Conservation (phyloP, 2,797 vertebrate species). For the Eleutherodactylus coqui region DNA sequence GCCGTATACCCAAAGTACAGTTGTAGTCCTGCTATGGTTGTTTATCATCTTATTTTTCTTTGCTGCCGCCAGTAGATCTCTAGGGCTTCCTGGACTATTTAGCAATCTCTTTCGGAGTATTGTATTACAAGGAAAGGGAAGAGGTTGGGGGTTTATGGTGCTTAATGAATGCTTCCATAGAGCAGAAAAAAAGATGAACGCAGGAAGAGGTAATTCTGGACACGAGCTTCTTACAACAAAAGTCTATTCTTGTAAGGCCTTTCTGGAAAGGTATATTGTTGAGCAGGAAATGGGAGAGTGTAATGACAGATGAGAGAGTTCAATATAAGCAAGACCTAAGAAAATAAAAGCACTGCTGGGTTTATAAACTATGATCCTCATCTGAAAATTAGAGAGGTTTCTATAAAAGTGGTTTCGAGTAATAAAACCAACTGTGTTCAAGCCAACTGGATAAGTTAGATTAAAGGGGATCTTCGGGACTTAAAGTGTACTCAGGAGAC, state of each 20-base stretch:
- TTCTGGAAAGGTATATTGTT: slow-evolving; percentile 39
- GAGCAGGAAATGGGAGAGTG: slow-evolving; percentile 12
- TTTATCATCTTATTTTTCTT: slow-evolving; percentile 69
- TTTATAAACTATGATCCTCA: neutral
- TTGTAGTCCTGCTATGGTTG: slow-evolving; percentile 66
- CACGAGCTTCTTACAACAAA: slow-evolving; percentile 36
- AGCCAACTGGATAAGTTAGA: neutral
- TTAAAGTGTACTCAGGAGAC: no score
- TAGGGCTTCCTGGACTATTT: slow-evolving; percentile 74
- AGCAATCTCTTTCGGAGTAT: slow-evolving; percentile 67
- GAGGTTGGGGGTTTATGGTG: slow-evolving; percentile 57
- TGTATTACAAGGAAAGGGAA: slow-evolving; percentile 66
- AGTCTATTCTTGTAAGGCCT: slow-evolving; percentile 25
- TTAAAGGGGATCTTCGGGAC: neutral
- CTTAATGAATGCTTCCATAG: slow-evolving; percentile 37
- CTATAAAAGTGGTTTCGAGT: neutral
- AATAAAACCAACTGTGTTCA: neutral
- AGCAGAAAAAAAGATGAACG: slow-evolving; percentile 31
- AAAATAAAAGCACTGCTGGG: neutral
- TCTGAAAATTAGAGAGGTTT: neutral
- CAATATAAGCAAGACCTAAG: neutral
- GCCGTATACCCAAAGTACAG: slow-evolving; percentile 68
- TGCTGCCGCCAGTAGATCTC: slow-evolving; percentile 66
- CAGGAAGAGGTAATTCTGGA: slow-evolving; percentile 39
- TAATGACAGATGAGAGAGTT: slow-evolving; percentile 14